A percentile compares a stretch with the other conserved stretches of the same genome.
Conservation (phyloP, 2,797 vertebrate genomes). For the Girardinus metallicus region DNA sequence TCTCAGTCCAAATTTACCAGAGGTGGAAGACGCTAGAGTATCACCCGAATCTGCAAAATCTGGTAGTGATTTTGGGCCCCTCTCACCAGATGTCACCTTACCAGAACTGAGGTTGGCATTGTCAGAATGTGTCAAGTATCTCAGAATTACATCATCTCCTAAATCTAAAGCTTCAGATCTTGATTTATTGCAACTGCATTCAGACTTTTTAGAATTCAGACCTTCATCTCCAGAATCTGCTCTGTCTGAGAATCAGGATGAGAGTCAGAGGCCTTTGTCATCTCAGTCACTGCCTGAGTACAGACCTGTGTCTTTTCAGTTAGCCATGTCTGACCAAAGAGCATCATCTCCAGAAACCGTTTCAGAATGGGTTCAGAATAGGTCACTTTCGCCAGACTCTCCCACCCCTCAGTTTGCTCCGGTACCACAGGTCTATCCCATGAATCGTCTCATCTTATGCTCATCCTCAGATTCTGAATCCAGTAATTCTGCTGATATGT, state of each 20-base stretch:
- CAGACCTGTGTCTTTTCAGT: conserved; percentile 48
- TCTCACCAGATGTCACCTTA: conserved; percentile 64
- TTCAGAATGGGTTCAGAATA: conserved; percentile 52
- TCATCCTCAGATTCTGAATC: conserved; percentile 58
- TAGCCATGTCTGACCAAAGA: conserved; percentile 43
- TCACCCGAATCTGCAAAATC: conserved; percentile 58
- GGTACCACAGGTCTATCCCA: conserved; percentile 23
- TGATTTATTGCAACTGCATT: conserved; percentile 24
- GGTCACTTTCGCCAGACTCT: conserved; percentile 72
- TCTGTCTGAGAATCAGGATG: conserved; percentile 12
- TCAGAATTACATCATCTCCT: conserved; percentile 49
- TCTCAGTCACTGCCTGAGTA: conserved; percentile 57
- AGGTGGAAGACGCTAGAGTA: conserved; percentile 29
- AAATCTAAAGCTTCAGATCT: conserved; percentile 54
- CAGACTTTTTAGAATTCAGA: conserved; percentile 27
- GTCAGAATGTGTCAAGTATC: conserved; percentile 36
- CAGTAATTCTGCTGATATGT: conserved; percentile 59
- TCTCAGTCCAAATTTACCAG: conserved; percentile 34
- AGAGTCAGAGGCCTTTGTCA: conserved; percentile 34
- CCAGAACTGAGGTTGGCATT: conserved; percentile 45
- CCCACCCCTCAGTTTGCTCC: conserved; percentile 66
- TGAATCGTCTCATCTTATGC: conserved; percentile 30
- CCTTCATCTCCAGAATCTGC: conserved; percentile 46
- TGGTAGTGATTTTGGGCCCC: conserved; percentile 47
- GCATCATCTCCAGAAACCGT: conserved; percentile 73